Evolutionary conservation across 2,113 vertebrate genomes (phyloP).

Genomic region (Seriola quinqueradiata): DNA sequence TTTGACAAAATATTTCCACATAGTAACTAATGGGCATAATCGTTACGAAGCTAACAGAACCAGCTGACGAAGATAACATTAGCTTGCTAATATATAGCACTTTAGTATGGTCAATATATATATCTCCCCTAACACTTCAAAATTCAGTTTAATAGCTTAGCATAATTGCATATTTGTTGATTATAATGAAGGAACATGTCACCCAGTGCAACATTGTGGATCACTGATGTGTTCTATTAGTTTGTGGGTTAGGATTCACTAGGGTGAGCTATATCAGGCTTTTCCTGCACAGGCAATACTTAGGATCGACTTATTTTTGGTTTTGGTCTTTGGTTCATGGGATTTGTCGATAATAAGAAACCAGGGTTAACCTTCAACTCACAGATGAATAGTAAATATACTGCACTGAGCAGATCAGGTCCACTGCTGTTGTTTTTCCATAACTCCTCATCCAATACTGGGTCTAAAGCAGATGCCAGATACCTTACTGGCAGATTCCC

Average conservation of each 20-base stretch:
- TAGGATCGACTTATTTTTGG: not conserved
- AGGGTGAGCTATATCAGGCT: not conserved
- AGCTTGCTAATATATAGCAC: not conserved
- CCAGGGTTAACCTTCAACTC: not conserved
- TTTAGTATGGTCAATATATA: not conserved
- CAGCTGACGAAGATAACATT: not conserved
- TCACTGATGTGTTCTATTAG: not conserved
- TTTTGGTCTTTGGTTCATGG: not conserved
- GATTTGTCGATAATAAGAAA: slow-evolving; percentile 7
- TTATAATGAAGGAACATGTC: not conserved
- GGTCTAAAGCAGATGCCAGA: slow-evolving; percentile 3
- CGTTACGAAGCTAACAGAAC: not conserved
- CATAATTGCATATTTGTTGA: not conserved
- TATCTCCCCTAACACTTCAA: not conserved
- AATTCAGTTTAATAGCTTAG: not conserved
- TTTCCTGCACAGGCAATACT: not conserved
- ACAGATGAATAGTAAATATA: slow-evolving; percentile 1
- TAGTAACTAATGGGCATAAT: too few relatives aligned
- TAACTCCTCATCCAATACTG: not conserved
- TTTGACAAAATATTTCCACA: too few relatives aligned
- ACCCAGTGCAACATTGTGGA: not conserved
- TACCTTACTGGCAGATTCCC: not conserved
- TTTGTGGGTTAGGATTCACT: not conserved
- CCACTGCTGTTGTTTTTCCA: not conserved
- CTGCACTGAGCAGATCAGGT: not conserved